Conservation (phyloP, 2,797 vertebrate genomes). For the Monodelphis domestica region DNA sequence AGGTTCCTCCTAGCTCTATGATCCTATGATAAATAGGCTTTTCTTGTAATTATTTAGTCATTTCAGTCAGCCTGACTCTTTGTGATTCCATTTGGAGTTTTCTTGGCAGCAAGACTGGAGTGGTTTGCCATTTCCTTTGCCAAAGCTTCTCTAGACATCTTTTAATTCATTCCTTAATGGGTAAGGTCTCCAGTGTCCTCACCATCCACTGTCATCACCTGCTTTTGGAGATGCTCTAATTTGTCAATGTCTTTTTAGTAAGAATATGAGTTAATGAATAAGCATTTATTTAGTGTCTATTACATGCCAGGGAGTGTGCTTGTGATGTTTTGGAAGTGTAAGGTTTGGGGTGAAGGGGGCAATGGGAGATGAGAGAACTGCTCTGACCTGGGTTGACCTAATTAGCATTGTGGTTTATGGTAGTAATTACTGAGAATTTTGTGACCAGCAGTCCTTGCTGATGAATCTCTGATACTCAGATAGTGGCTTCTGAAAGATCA, state of each 20-base stretch:
- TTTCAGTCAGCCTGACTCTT: background rate
- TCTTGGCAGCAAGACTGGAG: background rate
- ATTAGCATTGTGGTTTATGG: background rate
- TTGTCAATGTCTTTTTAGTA: background rate
- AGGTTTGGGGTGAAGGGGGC: background rate
- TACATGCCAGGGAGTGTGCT: background rate
- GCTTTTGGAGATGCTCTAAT: background rate
- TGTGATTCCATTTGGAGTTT: background rate
- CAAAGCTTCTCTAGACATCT: background rate
- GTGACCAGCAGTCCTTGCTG: background rate
- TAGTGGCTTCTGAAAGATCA: constrained; percentile 47
- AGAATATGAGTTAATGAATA: background rate
- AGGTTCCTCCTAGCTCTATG: background rate
- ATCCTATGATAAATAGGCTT: background rate
- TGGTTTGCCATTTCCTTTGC: background rate
- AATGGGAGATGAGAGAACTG: background rate
- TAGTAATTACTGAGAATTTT: background rate
- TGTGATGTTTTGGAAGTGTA: background rate
- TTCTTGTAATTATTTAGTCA: background rate
- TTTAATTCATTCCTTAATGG: background rate
- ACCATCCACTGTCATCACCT: background rate
- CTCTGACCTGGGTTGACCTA: background rate
- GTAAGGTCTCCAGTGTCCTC: background rate
- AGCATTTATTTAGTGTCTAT: background rate
- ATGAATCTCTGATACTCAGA: constrained; percentile 18